Base-by-base conservation (phyloP, 2,113 vertebrate genomes). In the Cyprinodon brontotheroides region DNA sequence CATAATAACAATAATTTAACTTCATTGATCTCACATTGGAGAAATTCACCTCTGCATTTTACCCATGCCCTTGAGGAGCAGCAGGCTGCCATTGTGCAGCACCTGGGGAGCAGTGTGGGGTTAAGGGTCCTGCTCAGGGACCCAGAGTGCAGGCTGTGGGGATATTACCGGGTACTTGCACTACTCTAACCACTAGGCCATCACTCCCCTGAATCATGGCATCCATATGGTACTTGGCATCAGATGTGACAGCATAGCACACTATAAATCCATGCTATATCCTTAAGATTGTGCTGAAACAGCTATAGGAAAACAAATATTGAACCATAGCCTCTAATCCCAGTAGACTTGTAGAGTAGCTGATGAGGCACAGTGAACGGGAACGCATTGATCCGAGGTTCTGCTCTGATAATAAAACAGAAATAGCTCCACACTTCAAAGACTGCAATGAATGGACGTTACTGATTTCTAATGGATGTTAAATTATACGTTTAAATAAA, bases 351-450 rank as follows among this genome's bases (percentile, higher is more conserved):
- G 67, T 3, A 59, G 60, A 4, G 66, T 40, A 72, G 61, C 57
- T 65, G 61, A 75, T 70, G 76, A 81, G 38, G 57, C 62, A 64
- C 66, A 81, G 86, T 88, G 83, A 84, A 72, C 65, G 63, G 68
- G 53, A 80, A 82, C 71, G 74, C 75, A 91, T 87, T 20, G 84
- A 89, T 83, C 70, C 12, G 10, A 67, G 65, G 68, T 65, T 68
- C 57, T 11, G 65, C 29, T 62, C 71, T 61, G 72, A 77, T 40
- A 47, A 62, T 73, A 2, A 74, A 80, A 78, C 45, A 15, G 22
- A 78, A 89, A 76, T 74, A 86, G 50, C 37, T n/a, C 48, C 70
- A 60, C 78, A 63, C 71, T 67, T 70, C 47, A 43, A 38, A 71
- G 41, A 50, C 7, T 60, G 65, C 47, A 0, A 74, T 29, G 48